phyloP scores from a whole-genome alignment of 1,140 invertebrate genomes.

The Melipona quadrifasciata region DNA sequence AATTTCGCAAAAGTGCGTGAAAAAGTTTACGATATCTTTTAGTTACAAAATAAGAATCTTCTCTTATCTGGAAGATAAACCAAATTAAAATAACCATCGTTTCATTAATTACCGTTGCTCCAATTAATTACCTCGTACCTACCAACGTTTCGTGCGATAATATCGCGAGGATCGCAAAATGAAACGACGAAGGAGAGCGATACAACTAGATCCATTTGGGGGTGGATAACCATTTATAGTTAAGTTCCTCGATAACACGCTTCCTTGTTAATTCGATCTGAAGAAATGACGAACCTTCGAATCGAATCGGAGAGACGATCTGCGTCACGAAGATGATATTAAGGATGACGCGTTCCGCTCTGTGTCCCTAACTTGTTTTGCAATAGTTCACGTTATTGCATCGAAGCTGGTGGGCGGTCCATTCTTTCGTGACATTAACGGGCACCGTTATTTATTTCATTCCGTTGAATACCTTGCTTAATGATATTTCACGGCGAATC shows the following conservation, averaged over 20 bases:
- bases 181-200: not conserved
- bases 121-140: not conserved
- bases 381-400: conserved; percentile 45
- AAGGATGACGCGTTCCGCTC: not conserved
- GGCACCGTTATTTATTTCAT: conserved; percentile 15
- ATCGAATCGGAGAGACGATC: conserved; percentile 9
- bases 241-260: not conserved
- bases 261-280: conserved; percentile 9
- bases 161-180: too few species aligned
- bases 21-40: too few species aligned
- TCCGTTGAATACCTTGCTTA: conserved; percentile 2
- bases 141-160: not conserved
- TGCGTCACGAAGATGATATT: conserved; percentile 41
- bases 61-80: too few species aligned
- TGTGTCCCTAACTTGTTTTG: conserved; percentile 35
- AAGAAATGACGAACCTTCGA: not conserved
- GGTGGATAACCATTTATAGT: not conserved
- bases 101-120: not conserved
- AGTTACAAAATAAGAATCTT: not conserved
- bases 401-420: conserved; percentile 29
- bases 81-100: not conserved
- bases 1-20: too few species aligned
- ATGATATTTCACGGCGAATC: not conserved
- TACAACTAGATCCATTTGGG: not conserved
- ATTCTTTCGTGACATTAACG: conserved; percentile 50